Conservation (phyloP, 92 coral and sea anemone genomes). For the Epizoanthus scotinus region DNA sequence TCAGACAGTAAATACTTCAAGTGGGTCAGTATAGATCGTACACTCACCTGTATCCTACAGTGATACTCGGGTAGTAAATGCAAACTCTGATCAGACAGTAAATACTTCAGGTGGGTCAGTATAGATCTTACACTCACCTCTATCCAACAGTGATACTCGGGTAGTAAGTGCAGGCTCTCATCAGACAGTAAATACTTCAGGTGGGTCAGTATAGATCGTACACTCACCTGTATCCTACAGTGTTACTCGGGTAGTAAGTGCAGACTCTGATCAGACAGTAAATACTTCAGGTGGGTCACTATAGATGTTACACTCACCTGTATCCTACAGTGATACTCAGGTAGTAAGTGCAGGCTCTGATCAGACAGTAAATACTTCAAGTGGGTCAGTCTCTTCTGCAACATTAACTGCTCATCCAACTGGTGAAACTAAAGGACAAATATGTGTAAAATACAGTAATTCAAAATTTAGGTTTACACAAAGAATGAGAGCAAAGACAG, state of each 20-base stretch:
- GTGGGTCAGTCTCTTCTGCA: conserved; percentile 58
- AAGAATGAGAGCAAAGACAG: too few species aligned
- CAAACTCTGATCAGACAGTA: too few species aligned
- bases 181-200: conserved; percentile 77
- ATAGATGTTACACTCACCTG: conserved; percentile 45
- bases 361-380: conserved; percentile 77
- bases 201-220: conserved; percentile 31
- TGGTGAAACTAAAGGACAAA: conserved; percentile 57
- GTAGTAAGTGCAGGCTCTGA: conserved; percentile 76
- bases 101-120: too few species aligned
- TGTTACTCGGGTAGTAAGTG: conserved; percentile 74
- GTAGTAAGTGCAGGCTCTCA: conserved; percentile 72
- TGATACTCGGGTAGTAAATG: conserved; percentile 71
- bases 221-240: conserved; percentile 60
- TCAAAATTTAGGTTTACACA: conserved; percentile 1
- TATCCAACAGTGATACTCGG: conserved; percentile 75
- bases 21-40: too few species aligned
- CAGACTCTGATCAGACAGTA: conserved; percentile 84
- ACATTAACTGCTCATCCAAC: conserved; percentile 63
- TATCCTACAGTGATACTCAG: conserved; percentile 75
- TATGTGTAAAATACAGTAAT: neutral
- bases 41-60: conserved; percentile 70
- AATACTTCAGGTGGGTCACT: conserved; percentile 60
- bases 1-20: too few species aligned
- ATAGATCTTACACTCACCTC: too few species aligned